These are phyloP conservation scores for Xenopus laevis DNA, from an alignment of 2,113 vertebrate genomes.

Conservation along the genomic window DNA sequence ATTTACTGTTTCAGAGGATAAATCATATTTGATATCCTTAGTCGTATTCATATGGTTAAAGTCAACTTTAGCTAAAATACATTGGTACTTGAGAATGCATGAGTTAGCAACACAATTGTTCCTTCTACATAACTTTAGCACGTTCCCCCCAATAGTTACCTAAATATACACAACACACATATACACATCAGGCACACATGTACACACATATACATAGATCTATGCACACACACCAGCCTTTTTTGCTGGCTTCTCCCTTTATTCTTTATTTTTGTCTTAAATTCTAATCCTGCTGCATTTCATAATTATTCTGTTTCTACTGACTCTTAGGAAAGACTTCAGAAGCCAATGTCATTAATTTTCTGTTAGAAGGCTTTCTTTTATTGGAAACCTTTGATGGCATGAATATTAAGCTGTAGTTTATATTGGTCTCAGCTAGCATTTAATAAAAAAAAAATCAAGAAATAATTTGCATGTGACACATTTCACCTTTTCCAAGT, in stretches of 20 bases:
- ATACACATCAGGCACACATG: too few relatives aligned
- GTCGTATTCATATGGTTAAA: too few relatives aligned
- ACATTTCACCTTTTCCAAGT: constrained; percentile 33
- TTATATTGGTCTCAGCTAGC: constrained; percentile 28
- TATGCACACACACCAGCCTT: neutral
- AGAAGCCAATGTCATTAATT: constrained; percentile 42
- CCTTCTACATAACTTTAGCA: too few relatives aligned
- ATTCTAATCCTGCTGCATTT: constrained; percentile 32
- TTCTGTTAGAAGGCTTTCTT: constrained; percentile 42
- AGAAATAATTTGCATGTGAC: constrained; percentile 39
- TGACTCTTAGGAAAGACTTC: constrained; percentile 36
- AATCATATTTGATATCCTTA: too few relatives aligned
- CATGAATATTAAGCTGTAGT: constrained; percentile 41
- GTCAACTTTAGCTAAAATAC: too few relatives aligned
- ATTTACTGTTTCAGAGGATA: too few relatives aligned
- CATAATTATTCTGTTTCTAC: constrained; percentile 45
- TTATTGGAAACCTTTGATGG: constrained; percentile 33
- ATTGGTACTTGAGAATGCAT: too few relatives aligned
- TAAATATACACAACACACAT: too few relatives aligned
- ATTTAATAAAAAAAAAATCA: constrained; percentile 37
- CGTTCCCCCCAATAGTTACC: too few relatives aligned
- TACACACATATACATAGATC: too few relatives aligned
- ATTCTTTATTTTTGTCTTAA: constrained; percentile 28
- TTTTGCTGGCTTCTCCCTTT: constrained; percentile 25
- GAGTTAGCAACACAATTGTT: too few relatives aligned